A percentile compares a stretch with the other conserved stretches of the same genome.
phyloP scores from a whole-genome alignment of 2,797 vertebrate species.

The Limnodromus scolopaceus region DNA sequence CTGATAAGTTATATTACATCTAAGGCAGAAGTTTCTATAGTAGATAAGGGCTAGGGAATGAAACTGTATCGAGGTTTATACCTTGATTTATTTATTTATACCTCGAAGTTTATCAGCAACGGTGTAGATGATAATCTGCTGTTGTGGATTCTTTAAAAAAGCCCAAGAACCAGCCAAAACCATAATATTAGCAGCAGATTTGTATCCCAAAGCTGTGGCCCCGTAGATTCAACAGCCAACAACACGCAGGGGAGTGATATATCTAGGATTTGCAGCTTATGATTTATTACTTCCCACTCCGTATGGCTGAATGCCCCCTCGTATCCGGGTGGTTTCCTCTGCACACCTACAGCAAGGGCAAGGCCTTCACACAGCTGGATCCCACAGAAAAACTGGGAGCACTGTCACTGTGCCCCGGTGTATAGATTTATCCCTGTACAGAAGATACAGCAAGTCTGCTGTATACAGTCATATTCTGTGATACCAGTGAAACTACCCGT shows the following conservation, averaged over 20 bases:
- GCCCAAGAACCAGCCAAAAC: background rate
- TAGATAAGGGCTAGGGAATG: background rate
- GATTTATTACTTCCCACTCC: background rate
- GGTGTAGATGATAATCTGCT: background rate
- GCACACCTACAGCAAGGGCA: background rate
- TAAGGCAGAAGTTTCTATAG: background rate
- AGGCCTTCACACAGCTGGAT: background rate
- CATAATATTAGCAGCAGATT: background rate
- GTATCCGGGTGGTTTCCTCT: background rate
- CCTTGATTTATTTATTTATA: background rate
- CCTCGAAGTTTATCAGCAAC: background rate
- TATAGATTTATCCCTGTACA: background rate
- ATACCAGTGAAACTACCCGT: background rate
- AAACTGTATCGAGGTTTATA: background rate
- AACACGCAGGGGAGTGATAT: background rate
- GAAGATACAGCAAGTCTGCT: background rate
- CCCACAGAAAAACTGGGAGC: background rate
- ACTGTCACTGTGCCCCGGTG: background rate
- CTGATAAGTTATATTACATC: conserved; percentile 24
- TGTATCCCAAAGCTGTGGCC: background rate
- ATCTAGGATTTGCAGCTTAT: background rate
- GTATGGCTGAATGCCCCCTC: background rate
- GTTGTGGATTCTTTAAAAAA: background rate
- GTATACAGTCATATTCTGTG: no score
- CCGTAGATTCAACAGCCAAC: background rate